Evolutionary conservation across 2,113 vertebrate genomes (phyloP), one percentile per base, ranked within the genome.

Genomic region (Menura novaehollandiae): DNA sequence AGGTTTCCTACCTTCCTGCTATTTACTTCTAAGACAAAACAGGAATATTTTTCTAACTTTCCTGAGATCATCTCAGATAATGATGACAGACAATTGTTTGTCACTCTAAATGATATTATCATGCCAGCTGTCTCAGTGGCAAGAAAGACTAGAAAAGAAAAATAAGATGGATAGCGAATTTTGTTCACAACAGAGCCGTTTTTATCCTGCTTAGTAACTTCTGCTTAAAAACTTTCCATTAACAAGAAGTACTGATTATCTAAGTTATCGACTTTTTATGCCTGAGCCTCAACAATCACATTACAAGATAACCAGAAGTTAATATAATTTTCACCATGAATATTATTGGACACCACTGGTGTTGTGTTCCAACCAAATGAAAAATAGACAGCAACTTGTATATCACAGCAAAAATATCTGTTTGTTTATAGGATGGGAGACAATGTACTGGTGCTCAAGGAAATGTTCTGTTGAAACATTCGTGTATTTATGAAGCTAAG

Each of bases 81-180:
- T 24, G 44, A 81, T 95, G 89, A 93, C 71, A 96, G 84, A 92
- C 89, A 79, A 91, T 68, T 94, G 88, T 91, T 90, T 88, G 80
- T 94, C 81, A 90, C 44, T 94, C 39, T 87, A 94, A 97, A 96
- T 94, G 33, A 93, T 71, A 93, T 96, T 96, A 89, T 49, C 82
- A 56, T 96, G 46, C 35, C 64, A 92, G 59, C 44, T 95, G n/a
- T 94, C 69, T 91, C 81, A 58, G n/a, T 55, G 86, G 9, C 30
- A 93, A 96, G 76, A 2, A 39, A 52, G 76, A 82, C 47, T 76
- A 15, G 53, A 13, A 37, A 16, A 52, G 27, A 53, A 47, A 68
- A 71, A 24, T 7, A 41, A 46, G 26, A 35, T 4, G 4, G 24
- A 52, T 14, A 67, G 32, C 71, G 23, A 86, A 44, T 94, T 88